Base-by-base conservation (phyloP, 2,888 invertebrate species). In the Drosophila subsilvestris region DNA sequence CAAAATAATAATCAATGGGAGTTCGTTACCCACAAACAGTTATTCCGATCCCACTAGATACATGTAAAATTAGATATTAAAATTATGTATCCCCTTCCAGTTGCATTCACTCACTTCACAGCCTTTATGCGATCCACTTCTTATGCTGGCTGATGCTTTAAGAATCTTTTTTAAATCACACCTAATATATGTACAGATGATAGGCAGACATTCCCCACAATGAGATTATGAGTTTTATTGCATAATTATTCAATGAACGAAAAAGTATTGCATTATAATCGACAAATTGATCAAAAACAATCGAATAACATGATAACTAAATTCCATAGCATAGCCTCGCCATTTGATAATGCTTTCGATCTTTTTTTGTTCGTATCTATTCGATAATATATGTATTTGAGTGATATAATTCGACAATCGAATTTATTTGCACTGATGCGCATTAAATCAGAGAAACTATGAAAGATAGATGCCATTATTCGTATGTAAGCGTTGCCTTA, bases 111-210 rank as follows among this genome's bases (percentile, higher is more conserved):
- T 25, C 25, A 6, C 25, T 25, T 25, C 6, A n/a, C 29, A 65
- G 42, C 65, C 54, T 65, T 37, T 29, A 71, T 57, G 17, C 37
- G 74, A 73, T 59, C 44, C 68, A 45, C 66, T 65, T 79, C 1
- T 5, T 32, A 5, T 12, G 9, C 50, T 68, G 76, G 70, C 70
- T 49, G 55, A 45, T 48, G 54, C 57, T 71, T 71, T 63, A 57
- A 8, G 14, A 51, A 32, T 6, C 14, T 20, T 54, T 60, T 45
- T 32, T 42, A 3, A 53, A 53, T 25, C 20, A 6, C 14, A 44
- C 45, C 32, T 49, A 25, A 29, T 17, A 45, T 14, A 17, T n/a
- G 17, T 29, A 29, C 9, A 18, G 0, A 10, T 12, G 12, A 12
- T 29, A 29, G 10, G 12, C 12, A 12, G 32, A 32, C 32, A 32